Evolutionary conservation across 2,888 invertebrate genomes (phyloP).

Genomic region (Apodemia mormo): DNA sequence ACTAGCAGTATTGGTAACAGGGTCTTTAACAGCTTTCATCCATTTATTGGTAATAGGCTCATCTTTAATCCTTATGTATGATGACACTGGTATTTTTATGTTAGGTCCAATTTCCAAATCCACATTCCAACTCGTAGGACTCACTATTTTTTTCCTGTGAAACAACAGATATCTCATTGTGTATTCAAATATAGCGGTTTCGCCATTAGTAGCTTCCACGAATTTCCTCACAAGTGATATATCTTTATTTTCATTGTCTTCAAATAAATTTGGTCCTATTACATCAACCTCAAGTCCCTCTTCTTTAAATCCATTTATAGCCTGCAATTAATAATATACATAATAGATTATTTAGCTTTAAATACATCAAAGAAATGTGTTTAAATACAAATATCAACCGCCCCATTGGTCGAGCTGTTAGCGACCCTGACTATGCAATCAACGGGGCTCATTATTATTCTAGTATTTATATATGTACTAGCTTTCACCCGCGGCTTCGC

Average conservation of each 20-base stretch:
- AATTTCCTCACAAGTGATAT: conserved; percentile 56
- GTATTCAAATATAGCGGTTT: conserved; percentile 80
- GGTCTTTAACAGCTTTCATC: conserved; percentile 63
- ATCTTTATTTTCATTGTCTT: conserved; percentile 54
- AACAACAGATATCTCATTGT: conserved; percentile 82
- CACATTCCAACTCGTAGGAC: conserved; percentile 84
- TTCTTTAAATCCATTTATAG: conserved; percentile 79
- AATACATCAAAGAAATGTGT: no score
- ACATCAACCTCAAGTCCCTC: conserved; percentile 83
- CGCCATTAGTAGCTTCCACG: conserved; percentile 66
- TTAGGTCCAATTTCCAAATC: conserved; percentile 82
- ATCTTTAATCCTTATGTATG: conserved; percentile 77
- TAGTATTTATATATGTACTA: no score
- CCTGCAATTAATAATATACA: conserved; percentile 46
- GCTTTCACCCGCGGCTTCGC: no score
- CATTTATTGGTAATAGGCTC: conserved; percentile 64
- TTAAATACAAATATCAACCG: no score
- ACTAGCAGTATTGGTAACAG: conserved; percentile 58
- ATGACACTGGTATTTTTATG: conserved; percentile 83
- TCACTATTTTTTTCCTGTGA: conserved; percentile 74
- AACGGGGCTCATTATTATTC: no score
- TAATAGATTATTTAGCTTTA: no score
- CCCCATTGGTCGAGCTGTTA: no score
- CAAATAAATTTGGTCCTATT: conserved; percentile 78
- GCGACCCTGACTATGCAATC: no score